Evolutionary conservation across 2,113 vertebrate species (phyloP).

Genomic region (Mobula birostris): DNA sequence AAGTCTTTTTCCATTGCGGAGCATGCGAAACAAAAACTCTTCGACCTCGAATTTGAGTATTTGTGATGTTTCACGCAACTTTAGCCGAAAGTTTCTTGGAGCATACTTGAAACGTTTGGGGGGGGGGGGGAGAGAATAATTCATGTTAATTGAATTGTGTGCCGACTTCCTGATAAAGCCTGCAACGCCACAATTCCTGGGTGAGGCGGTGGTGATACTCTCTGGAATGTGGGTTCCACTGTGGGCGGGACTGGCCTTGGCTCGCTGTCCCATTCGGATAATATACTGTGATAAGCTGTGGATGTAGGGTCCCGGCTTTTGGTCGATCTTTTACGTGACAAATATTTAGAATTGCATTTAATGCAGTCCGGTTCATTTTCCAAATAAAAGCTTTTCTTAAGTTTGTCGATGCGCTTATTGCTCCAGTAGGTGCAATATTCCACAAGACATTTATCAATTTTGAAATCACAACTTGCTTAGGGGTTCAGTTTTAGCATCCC

Average conservation of each 20-base stretch:
- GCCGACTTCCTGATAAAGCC: not conserved
- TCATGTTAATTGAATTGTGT: not conserved
- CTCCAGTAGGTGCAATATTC: not conserved
- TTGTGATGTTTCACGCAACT: not conserved
- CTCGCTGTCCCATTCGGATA: not conserved
- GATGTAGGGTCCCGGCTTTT: not conserved
- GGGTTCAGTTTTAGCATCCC: not conserved
- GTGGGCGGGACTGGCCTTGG: not conserved
- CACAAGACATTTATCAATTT: not conserved
- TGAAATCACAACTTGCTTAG: not conserved
- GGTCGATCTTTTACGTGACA: not conserved
- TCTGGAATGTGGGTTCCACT: constrained; percentile 11
- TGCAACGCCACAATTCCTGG: not conserved
- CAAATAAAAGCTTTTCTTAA: not conserved
- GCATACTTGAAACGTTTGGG: not conserved
- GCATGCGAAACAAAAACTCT: not conserved
- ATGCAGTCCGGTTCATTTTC: not conserved
- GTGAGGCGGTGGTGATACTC: constrained; percentile 8
- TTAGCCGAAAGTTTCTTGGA: not conserved
- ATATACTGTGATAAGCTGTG: not conserved
- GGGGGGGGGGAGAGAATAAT: not conserved
- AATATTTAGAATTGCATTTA: not conserved
- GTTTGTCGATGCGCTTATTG: not conserved
- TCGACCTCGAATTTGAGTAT: not conserved
- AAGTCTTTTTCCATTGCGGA: not conserved